Base-by-base conservation (phyloP, 1,140 invertebrate genomes). In the Ceratina japonica region DNA sequence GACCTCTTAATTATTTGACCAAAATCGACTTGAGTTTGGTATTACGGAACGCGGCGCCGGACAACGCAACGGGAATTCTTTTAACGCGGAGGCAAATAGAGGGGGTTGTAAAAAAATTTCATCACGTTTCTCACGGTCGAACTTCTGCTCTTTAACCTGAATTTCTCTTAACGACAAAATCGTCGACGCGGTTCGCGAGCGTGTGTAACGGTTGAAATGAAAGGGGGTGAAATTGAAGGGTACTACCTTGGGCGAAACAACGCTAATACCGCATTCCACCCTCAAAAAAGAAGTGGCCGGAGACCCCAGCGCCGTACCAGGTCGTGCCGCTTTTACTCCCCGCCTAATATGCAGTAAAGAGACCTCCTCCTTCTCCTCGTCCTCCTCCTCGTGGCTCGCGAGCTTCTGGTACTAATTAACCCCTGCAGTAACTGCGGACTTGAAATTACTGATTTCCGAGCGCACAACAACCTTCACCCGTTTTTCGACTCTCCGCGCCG, bases 211-310 rank as follows among this genome's bases (percentile, higher is more conserved):
- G 54, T 84, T 81, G 69, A 84, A 84, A 84, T 75, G 73, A 68
- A 76, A 71, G 78, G 78, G 69, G 82, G 5, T 84, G 68, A 80
- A 80, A 80, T 75, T 84, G 83, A 84, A 80, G 83, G 78, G 81
- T 83, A 16, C 66, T 44, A 7, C 37, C 37, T 77, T 80, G 37
- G 68, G 83, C 73, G 83, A 84, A 84, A 84, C 83, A 84, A 78
- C 78, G 83, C 82, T 84, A 84, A 84, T 84, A 81, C 78, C 83
- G 49, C 82, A 84, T 84, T 77, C 83, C 81, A 69, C 73, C 78
- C 82, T 83, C 76, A 31, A 83, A 72, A 84, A 84, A 83, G 78
- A 84, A 84, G 82, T 74, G 83, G 65, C 70, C 49, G 76, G 82
- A 80, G 37, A 44, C 37, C 37, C 37, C 5, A 44, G 37, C 37